These are phyloP conservation scores for Schizopygopsis pylzovi DNA, from an alignment of 2,797 vertebrate species.

Conservation along the genomic window DNA sequence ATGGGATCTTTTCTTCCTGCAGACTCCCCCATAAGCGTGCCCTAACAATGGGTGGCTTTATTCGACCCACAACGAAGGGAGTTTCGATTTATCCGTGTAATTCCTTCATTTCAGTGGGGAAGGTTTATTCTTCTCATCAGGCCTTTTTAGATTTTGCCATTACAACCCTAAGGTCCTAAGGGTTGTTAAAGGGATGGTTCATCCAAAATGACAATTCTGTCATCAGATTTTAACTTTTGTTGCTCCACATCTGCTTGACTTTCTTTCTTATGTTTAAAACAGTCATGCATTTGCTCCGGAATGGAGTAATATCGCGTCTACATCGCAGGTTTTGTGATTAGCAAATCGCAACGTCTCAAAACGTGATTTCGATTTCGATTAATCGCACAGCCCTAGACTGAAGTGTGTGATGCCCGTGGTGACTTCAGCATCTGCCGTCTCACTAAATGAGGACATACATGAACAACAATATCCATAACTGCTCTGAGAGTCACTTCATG, in stretches of 20 bases:
- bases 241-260: neutral
- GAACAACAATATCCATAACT: no score
- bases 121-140: slow-evolving; percentile 51
- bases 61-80: slow-evolving; percentile 54
- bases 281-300: no score
- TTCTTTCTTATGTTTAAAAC: no score
- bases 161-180: slow-evolving; percentile 24
- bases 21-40: slow-evolving; percentile 52
- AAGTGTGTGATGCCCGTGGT: no score
- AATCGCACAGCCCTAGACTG: no score
- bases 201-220: neutral
- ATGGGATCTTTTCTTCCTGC: slow-evolving; percentile 57
- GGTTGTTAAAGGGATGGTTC: slow-evolving; percentile 5
- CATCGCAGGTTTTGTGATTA: no score
- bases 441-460: no score
- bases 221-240: neutral
- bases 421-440: no score
- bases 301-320: no score
- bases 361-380: no score
- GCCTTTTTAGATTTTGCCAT: slow-evolving; percentile 41
- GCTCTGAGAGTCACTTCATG: no score
- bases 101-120: slow-evolving; percentile 55
- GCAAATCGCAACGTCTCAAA: no score
- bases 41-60: slow-evolving; percentile 63
- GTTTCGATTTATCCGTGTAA: slow-evolving; percentile 57